A percentile compares a stretch with the other conserved stretches of the same genome.
Conservation (phyloP, 1,140 invertebrate species). For the Diorhabda carinulata region DNA sequence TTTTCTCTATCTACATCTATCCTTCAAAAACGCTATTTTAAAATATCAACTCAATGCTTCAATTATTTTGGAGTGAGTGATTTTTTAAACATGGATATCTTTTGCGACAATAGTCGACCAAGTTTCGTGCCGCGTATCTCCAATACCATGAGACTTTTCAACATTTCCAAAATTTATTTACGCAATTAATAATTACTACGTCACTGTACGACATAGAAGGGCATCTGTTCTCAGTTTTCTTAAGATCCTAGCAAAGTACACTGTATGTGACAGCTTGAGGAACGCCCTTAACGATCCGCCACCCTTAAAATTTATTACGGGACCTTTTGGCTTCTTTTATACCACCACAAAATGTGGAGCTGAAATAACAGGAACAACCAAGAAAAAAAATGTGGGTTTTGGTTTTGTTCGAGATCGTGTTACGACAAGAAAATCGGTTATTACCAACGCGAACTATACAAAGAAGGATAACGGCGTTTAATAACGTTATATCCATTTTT, state of each 20-base stretch:
- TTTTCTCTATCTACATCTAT: too few species aligned
- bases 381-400: background rate
- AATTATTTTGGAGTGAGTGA: too few species aligned
- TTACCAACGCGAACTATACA: background rate
- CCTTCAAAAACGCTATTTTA: too few species aligned
- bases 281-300: conserved; percentile 9
- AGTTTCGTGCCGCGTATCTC: too few species aligned
- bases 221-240: conserved; percentile 12
- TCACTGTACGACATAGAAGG: background rate
- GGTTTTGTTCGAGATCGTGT: background rate
- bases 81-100: background rate
- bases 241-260: background rate
- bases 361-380: conserved; percentile 11
- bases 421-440: conserved; percentile 2
- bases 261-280: conserved; percentile 13
- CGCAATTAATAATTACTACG: background rate
- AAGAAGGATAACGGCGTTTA: background rate
- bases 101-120: background rate
- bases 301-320: conserved; percentile 17
- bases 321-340: conserved; percentile 1
- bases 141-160: too few species aligned
- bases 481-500: too few species aligned
- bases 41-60: too few species aligned
- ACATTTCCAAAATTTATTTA: too few species aligned
- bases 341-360: conserved; percentile 10